Evolutionary conservation across 2,888 invertebrate species (phyloP), one percentile per base, ranked within the genome.

Genomic region (Luperina nickerlii): DNA sequence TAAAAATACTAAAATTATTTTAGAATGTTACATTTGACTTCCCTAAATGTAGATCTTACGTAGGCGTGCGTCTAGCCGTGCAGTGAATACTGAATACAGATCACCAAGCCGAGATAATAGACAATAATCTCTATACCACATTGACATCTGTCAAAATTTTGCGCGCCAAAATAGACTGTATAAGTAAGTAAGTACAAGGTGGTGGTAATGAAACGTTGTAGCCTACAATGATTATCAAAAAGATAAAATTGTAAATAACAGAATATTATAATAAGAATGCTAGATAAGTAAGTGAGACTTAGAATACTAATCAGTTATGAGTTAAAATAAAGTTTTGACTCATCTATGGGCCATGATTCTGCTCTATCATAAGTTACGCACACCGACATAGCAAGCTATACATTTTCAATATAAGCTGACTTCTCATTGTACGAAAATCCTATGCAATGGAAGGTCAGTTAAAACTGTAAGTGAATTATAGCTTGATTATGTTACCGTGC

Each of bases 91-190:
- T 70, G 79, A 85, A 79, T 85, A 42, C 76, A 81, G 86, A 86
- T 86, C 79, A 83, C 81, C 79, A 79, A 78, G 70, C 68, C 32
- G 38, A 67, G 87, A 86, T 88, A 86, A 86, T 83, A 83, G 78
- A 88, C 88, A 83, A 85, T 81, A 83, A 86, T 88, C 81, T 86
- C 71, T 79, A 69, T 77, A 13, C 62, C 11, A 65, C 38, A 75
- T 69, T 78, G 87, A 78, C 79, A 83, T 57, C 79, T 87, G 88
- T 87, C 86, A 86, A 83, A 83, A 78, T 60, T 74, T 79, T 68
- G 66, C 88, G 79, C 81, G 75, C 83, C 66, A 79, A 77, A 86
- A 74, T 71, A 68, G 63, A 70, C 67, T 79, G 42, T 74, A 63
- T 72, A 74, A 45, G 68, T 54, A 74, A 45, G 68, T 54, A 48